Evolutionary conservation across 2,888 invertebrate species (phyloP).

Genomic region (Gerosis bhagava): DNA sequence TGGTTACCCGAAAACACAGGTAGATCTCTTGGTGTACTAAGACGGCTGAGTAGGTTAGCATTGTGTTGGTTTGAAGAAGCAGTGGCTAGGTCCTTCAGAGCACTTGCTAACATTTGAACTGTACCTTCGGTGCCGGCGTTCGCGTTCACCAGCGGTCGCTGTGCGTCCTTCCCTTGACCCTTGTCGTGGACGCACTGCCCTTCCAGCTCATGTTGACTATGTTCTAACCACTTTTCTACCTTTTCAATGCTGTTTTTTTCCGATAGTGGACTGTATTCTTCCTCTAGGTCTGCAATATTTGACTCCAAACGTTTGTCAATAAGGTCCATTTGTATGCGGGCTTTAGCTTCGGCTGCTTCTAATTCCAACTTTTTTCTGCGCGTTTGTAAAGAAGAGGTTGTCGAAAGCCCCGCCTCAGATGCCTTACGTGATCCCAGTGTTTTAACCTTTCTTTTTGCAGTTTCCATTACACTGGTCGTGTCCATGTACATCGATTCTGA

Average conservation of each 20-base stretch:
- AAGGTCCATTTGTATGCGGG: background rate
- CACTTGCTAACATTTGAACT: slow-evolving; percentile 21
- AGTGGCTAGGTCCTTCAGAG: slow-evolving; percentile 27
- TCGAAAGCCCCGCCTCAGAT: too few species aligned
- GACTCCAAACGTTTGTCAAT: background rate
- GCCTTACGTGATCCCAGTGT: too few species aligned
- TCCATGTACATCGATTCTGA: too few species aligned
- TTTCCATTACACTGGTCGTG: too few species aligned
- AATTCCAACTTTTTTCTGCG: background rate
- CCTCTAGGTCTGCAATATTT: background rate
- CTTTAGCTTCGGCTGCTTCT: slow-evolving; percentile 3
- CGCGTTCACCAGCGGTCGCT: background rate
- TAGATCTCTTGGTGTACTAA: slow-evolving; percentile 31
- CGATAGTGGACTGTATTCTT: background rate
- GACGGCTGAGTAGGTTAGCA: slow-evolving; percentile 25
- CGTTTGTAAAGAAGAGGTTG: too few species aligned
- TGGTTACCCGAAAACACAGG: slow-evolving; percentile 20
- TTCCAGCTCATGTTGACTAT: background rate
- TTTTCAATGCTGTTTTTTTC: background rate
- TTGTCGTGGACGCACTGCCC: background rate
- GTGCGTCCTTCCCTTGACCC: background rate
- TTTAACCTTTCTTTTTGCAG: too few species aligned
- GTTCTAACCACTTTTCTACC: background rate
- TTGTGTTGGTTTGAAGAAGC: background rate
- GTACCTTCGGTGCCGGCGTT: background rate